These are phyloP conservation scores for Diacarnus erythraeanus DNA, from an alignment of 37 sponge, comb jelly and placozoan genomes.

Conservation along the genomic window DNA sequence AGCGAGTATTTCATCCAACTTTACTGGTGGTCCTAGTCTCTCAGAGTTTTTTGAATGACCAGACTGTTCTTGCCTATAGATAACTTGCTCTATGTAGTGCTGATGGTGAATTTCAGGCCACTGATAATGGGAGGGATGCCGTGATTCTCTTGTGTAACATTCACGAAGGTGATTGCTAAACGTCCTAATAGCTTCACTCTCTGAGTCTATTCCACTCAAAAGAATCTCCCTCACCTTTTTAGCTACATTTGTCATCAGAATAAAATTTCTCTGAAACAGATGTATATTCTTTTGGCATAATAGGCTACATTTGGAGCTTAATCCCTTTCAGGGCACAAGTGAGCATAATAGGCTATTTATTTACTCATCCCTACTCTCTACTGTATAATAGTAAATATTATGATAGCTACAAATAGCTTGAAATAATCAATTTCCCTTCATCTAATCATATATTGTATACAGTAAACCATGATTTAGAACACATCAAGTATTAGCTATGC, in stretches of 20 bases:
- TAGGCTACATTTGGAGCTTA: too few species aligned
- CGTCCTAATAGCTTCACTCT: neutral
- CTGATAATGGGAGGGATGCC: neutral
- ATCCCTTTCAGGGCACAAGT: too few species aligned
- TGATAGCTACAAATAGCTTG: neutral
- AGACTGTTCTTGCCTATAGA: neutral
- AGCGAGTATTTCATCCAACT: neutral
- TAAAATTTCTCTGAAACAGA: too few species aligned
- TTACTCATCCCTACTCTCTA: neutral
- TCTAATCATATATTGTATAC: too few species aligned
- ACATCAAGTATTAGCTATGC: too few species aligned
- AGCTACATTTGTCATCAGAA: neutral
- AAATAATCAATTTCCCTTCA: neutral
- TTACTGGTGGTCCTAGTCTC: too few species aligned
- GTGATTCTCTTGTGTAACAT: neutral
- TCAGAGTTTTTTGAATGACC: too few species aligned
- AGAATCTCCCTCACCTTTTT: neutral
- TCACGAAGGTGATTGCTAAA: neutral
- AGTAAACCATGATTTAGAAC: too few species aligned
- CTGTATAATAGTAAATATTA: neutral
- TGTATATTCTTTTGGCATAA: too few species aligned
- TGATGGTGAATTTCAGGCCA: neutral
- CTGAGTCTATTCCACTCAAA: neutral
- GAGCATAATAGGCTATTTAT: neutral
- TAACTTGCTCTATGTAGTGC: neutral